These are phyloP conservation scores for Drosophila fulvimacula DNA, from an alignment of 2,888 invertebrate species.

Conservation along the genomic window DNA sequence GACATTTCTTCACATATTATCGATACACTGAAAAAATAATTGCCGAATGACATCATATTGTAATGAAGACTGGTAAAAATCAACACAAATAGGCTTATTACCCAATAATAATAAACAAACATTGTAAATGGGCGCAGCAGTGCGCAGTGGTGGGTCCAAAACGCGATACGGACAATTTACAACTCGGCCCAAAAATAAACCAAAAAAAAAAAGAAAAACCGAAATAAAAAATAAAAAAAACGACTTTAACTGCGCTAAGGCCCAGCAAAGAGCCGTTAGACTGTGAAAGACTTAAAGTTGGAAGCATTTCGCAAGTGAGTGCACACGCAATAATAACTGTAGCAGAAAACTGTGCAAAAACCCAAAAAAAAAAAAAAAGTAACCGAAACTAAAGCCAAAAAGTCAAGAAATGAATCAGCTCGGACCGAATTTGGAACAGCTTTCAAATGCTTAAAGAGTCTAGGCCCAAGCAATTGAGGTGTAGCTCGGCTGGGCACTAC, in stretches of 20 bases:
- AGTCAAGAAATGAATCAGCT: conserved; percentile 42
- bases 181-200: conserved; percentile 41
- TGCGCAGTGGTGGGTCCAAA: conserved; percentile 20
- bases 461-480: neutral
- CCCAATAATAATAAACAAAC: conserved; percentile 35
- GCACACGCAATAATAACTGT: conserved; percentile 68
- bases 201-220: conserved; percentile 8
- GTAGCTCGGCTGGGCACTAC: neutral
- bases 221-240: conserved; percentile 10
- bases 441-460: conserved; percentile 6
- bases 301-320: conserved; percentile 62
- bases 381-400: conserved; percentile 26
- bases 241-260: conserved; percentile 57
- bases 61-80: conserved; percentile 2
- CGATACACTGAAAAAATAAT: conserved; percentile 1
- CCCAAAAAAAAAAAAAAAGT: neutral
- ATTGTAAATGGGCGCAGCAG: conserved; percentile 33
- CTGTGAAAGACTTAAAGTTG: conserved; percentile 33
- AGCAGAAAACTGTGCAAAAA: conserved; percentile 57
- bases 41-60: conserved; percentile 25
- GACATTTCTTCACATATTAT: conserved; percentile 2
- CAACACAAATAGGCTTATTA: conserved; percentile 16
- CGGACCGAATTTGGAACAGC: conserved; percentile 39
- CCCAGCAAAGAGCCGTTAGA: conserved; percentile 60
- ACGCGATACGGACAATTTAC: conserved; percentile 49